phyloP scores from a whole-genome alignment of 2,113 vertebrate species.

The Tauraco erythrolophus region DNA sequence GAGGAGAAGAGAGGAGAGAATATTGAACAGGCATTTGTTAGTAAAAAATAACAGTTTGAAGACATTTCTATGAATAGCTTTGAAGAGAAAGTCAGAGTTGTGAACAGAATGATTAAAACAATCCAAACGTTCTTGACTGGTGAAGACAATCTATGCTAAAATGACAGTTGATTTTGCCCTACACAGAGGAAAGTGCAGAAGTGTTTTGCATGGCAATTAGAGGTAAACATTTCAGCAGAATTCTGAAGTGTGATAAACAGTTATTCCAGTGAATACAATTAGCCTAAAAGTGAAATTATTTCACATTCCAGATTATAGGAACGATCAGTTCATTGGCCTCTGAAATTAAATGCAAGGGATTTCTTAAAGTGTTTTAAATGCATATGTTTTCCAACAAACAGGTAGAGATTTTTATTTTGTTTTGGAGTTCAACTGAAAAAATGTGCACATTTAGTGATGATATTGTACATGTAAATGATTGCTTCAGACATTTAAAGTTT shows the following conservation, averaged over 20 bases:
- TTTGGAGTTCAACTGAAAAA: slow-evolving; percentile 4
- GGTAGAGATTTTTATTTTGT: neutral
- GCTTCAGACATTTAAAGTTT: slow-evolving; percentile 62
- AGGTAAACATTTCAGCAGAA: slow-evolving; percentile 46
- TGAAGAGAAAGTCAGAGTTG: slow-evolving; percentile 5
- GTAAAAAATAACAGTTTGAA: neutral
- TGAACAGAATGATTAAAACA: slow-evolving; percentile 38
- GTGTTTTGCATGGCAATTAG: slow-evolving; percentile 59
- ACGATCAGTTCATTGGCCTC: neutral
- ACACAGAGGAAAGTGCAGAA: slow-evolving; percentile 27
- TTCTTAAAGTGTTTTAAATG: neutral
- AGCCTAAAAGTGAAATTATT: neutral
- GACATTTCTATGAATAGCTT: slow-evolving; percentile 2
- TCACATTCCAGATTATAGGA: neutral
- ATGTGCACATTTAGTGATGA: slow-evolving; percentile 7
- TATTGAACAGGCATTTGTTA: neutral
- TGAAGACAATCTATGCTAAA: slow-evolving; percentile 32
- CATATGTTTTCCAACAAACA: neutral
- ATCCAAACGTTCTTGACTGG: slow-evolving; percentile 7
- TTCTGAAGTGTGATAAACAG: neutral
- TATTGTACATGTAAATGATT: slow-evolving; percentile 59
- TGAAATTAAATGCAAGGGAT: neutral
- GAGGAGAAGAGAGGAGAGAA: neutral
- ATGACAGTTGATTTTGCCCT: slow-evolving; percentile 33
- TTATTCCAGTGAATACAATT: neutral